These are phyloP conservation scores for Cirrhinus mrigala DNA, from an alignment of 2,797 vertebrate genomes.

Conservation along the genomic window DNA sequence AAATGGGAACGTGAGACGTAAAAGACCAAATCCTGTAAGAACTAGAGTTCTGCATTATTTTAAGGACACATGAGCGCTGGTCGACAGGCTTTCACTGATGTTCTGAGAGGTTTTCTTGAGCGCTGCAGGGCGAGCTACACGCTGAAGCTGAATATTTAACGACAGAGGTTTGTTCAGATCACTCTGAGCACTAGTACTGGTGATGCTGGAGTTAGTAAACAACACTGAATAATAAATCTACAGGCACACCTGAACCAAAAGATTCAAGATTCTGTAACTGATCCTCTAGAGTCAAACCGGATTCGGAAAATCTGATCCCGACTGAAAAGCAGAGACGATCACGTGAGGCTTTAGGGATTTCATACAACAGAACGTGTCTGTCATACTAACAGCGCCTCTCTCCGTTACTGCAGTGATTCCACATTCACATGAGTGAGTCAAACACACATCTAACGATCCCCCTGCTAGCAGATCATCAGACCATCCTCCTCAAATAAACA, in stretches of 20 bases:
- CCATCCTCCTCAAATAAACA: neutral
- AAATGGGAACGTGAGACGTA: neutral
- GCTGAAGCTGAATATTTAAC: neutral
- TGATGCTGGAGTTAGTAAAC: neutral
- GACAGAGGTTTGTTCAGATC: conserved; percentile 4
- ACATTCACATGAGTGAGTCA: neutral
- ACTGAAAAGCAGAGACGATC: neutral
- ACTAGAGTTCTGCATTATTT: neutral
- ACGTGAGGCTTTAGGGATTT: neutral
- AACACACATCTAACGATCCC: neutral
- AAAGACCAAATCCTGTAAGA: neutral
- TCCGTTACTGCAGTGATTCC: neutral
- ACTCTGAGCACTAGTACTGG: neutral
- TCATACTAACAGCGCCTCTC: neutral
- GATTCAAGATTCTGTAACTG: neutral
- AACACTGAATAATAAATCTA: neutral
- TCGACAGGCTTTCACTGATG: neutral
- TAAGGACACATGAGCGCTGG: neutral
- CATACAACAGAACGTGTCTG: neutral
- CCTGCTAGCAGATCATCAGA: neutral
- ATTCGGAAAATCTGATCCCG: neutral
- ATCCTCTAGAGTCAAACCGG: neutral
- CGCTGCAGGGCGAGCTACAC: neutral
- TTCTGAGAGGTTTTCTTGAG: neutral
- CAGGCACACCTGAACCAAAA: neutral